Evolutionary conservation across 2,113 vertebrate genomes (phyloP).

Genomic region (Axis porcinus): DNA sequence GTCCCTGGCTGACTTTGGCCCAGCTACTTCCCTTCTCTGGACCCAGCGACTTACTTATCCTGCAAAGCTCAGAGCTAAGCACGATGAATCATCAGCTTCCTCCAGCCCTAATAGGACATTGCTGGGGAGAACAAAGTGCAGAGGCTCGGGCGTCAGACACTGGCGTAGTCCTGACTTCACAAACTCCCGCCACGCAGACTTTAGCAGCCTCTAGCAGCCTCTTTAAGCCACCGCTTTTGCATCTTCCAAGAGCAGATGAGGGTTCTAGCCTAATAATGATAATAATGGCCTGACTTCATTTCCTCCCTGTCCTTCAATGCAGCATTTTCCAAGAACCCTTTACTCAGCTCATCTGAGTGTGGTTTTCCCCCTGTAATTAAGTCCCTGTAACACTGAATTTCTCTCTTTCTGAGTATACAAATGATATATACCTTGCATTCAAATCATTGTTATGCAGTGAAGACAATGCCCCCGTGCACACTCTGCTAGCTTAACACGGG

Average conservation of each 20-base stretch:
- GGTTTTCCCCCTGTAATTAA: background rate
- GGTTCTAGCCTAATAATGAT: background rate
- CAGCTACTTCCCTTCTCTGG: background rate
- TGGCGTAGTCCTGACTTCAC: background rate
- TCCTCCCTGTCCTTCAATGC: background rate
- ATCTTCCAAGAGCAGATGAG: background rate
- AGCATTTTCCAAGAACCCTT: background rate
- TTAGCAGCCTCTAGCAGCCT: background rate
- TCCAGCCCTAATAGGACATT: background rate
- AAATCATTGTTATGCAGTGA: background rate
- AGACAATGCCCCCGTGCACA: background rate
- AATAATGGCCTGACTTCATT: background rate
- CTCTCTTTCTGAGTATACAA: background rate
- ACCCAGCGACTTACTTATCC: background rate
- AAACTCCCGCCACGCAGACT: rapidly evolving
- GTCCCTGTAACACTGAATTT: background rate
- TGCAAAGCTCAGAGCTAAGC: background rate
- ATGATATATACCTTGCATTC: background rate
- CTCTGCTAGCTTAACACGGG: background rate
- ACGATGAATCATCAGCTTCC: background rate
- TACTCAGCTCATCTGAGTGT: background rate
- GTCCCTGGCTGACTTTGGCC: background rate
- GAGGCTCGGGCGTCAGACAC: rapidly evolving
- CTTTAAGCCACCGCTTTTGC: background rate
- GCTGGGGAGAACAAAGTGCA: background rate